A percentile compares a stretch with the other conserved stretches of the same genome.
Evolutionary conservation across 2,797 vertebrate genomes (phyloP).

Genomic region (Echiichthys vipera): DNA sequence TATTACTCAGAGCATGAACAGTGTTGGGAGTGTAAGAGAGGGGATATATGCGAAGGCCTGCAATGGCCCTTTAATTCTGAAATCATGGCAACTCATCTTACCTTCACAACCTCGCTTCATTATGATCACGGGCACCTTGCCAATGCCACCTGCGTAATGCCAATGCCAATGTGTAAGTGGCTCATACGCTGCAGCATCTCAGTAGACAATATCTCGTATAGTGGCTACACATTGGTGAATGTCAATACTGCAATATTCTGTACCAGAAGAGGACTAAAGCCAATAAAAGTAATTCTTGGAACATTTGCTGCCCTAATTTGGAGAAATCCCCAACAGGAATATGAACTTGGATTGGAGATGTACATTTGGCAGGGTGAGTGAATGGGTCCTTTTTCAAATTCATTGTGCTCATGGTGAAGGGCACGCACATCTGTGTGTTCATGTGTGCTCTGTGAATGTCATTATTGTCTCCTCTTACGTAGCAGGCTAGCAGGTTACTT

Average conservation of each 20-base stretch:
- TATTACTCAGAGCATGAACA: slow-evolving; percentile 24
- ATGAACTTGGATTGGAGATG: slow-evolving; percentile 43
- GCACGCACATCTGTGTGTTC: slow-evolving; percentile 29
- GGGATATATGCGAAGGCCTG: slow-evolving; percentile 20
- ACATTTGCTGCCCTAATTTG: slow-evolving; percentile 49
- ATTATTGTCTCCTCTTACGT: slow-evolving; percentile 48
- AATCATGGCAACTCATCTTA: slow-evolving; percentile 15
- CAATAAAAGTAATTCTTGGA: slow-evolving; percentile 44
- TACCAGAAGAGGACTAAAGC: slow-evolving; percentile 13
- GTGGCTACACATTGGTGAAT: slow-evolving; percentile 39
- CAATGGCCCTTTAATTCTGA: slow-evolving; percentile 53
- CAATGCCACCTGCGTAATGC: slow-evolving; percentile 55
- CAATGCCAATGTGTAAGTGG: slow-evolving; percentile 38
- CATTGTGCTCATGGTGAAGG: slow-evolving; percentile 57
- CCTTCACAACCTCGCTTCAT: slow-evolving; percentile 46
- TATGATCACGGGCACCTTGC: slow-evolving; percentile 44
- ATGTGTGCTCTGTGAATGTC: slow-evolving; percentile 46
- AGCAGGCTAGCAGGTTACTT: slow-evolving; percentile 66
- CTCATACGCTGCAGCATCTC: slow-evolving; percentile 32
- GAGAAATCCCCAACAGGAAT: slow-evolving; percentile 39
- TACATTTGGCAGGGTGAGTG: slow-evolving; percentile 19
- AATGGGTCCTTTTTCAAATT: slow-evolving; percentile 60
- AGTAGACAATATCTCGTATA: slow-evolving; percentile 38
- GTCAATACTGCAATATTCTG: slow-evolving; percentile 38
- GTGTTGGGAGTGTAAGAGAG: background rate